Evolutionary conservation across 2,888 invertebrate genomes (phyloP), one percentile per base, ranked within the genome.

Genomic region (Augiades crinisus): DNA sequence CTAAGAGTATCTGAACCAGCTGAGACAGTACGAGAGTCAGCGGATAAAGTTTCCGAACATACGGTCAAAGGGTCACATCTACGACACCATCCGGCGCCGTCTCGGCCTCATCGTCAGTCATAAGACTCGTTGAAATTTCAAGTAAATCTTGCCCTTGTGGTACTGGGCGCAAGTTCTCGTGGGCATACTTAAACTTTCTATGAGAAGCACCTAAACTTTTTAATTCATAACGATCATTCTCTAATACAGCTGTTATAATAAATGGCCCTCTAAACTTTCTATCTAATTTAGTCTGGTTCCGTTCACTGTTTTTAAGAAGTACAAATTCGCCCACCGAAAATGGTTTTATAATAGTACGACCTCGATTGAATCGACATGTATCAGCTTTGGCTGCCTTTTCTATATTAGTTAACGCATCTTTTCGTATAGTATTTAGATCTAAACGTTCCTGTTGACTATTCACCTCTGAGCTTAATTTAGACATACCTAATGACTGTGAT

Each of bases 151-250:
- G 3, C 57, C 60, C 12, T 33, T 19, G 12, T n/a, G 60, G 60
- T 27, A 60, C 55, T 33, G 16, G 7, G 6, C 58, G 58, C 13
- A 61, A 55, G 33, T 57, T 60, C 14, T 63, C 61, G 17, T 60
- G 59, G 0, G 63, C 27, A 12, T 58, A 58, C 36, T 63, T 61
- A 31, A 45, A 54, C 3, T 17, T 47, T 5, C 60, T 14, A 16
- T 60, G 22, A 3, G 60, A 55, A 5, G 55, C 41, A 43, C 17
- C 10, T 3, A 58, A 12, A n/a, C 10, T 38, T 53, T 49, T 27
- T 19, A 51, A 21, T 30, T 44, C 44, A 16, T 51, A 51, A 30
- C 51, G 36, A 44, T 44, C 45, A 24, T 45, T 34, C 3, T 45
- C 45, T 36, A 51, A 44, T 7, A 51, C 30, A 0, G n/a, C 21